A percentile compares a stretch with the other conserved stretches of the same genome.
Conservation (phyloP, 2,888 invertebrate species). For the Rhimphoctona megacephalus region DNA sequence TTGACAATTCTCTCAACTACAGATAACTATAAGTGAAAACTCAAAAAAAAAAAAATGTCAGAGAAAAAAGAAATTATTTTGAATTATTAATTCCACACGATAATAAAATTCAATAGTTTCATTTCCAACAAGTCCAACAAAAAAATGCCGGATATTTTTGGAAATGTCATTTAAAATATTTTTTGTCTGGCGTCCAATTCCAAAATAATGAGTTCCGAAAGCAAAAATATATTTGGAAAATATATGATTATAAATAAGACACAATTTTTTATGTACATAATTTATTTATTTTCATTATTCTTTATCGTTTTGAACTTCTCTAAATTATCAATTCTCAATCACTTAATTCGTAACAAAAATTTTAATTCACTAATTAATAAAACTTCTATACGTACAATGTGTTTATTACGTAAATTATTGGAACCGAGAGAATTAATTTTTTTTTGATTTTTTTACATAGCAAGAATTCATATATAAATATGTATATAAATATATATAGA, state of each 20-base stretch:
- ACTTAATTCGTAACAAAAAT: constrained; percentile 57
- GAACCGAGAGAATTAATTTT: background rate
- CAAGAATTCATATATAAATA: constrained; percentile 15
- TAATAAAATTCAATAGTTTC: too few species aligned
- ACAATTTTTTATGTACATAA: background rate
- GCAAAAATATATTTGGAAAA: background rate
- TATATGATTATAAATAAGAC: background rate
- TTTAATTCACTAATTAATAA: constrained; percentile 19
- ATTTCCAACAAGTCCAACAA: too few species aligned
- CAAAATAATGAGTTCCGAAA: background rate
- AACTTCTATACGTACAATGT: constrained; percentile 14
- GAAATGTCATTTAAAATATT: background rate
- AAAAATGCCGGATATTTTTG: too few species aligned
- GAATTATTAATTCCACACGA: too few species aligned
- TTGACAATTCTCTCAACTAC: background rate
- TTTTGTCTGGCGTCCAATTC: background rate
- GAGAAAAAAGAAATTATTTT: too few species aligned
- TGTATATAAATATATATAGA: background rate
- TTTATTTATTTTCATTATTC: constrained; percentile 42
- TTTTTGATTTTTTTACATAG: constrained; percentile 14
- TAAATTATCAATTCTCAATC: constrained; percentile 55
- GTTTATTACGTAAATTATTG: constrained; percentile 1
- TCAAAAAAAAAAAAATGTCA: too few species aligned
- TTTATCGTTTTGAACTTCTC: constrained; percentile 23
- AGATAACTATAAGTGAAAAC: background rate